phyloP scores from a whole-genome alignment of 2,797 vertebrate genomes.

The Tokudaia muenninki region DNA sequence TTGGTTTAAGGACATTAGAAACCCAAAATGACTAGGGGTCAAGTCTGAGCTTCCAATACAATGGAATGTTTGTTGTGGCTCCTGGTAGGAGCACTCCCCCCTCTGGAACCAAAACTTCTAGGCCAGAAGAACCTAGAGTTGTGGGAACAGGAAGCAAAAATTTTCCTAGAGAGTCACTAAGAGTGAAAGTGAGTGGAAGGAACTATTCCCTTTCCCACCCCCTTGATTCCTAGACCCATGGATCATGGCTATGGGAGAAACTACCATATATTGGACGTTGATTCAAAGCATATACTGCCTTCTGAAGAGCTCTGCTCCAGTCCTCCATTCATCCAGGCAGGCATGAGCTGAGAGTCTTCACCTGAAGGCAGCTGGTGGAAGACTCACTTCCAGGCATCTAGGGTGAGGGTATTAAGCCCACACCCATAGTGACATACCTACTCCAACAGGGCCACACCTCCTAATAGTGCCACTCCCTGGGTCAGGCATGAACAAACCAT shows the following conservation, averaged over 20 bases:
- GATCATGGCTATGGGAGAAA: neutral
- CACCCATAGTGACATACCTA: neutral
- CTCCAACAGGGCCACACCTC: neutral
- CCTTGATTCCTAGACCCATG: neutral
- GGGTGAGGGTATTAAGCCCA: neutral
- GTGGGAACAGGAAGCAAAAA: no score
- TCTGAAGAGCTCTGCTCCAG: neutral
- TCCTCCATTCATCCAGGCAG: neutral
- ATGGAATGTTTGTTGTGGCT: neutral
- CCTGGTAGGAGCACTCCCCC: neutral
- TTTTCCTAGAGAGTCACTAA: neutral
- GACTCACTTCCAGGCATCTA: neutral
- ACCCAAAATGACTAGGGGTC: no score
- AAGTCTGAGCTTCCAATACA: no score
- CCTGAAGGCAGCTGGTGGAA: neutral
- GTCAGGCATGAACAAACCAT: neutral
- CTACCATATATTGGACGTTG: neutral
- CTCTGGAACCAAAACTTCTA: no score
- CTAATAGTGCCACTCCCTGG: neutral
- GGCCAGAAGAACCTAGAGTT: no score
- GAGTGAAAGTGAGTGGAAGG: neutral
- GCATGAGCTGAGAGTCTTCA: neutral
- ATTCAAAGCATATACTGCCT: neutral
- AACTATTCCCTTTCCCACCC: neutral
- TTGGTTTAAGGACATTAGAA: no score